Evolutionary conservation across 1,140 invertebrate genomes (phyloP).

Genomic region (Bombus impatiens): DNA sequence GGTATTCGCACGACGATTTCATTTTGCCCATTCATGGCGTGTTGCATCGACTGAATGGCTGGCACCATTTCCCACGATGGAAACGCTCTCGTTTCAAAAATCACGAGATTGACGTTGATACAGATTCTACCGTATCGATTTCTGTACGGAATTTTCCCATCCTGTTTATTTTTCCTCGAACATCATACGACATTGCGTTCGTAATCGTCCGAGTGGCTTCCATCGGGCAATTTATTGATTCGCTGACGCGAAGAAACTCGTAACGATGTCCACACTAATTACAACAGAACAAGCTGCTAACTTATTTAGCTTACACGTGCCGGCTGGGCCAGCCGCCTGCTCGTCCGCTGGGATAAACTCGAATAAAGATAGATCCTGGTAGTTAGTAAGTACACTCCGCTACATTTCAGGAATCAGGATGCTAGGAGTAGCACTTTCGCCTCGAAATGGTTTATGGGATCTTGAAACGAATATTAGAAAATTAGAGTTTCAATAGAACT

Average conservation of each 20-base stretch:
- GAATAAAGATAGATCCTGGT: slow-evolving; percentile 56
- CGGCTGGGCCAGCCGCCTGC: slow-evolving; percentile 15
- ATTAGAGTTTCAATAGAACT: neutral
- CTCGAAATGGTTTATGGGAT: neutral
- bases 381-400: slow-evolving; percentile 7
- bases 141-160: neutral
- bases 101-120: neutral
- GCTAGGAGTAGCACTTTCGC: neutral
- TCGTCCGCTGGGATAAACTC: slow-evolving; percentile 30
- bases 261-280: slow-evolving; percentile 57
- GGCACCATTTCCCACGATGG: neutral
- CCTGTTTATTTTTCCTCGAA: neutral
- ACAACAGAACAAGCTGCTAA: slow-evolving; percentile 53
- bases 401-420: neutral
- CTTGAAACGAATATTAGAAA: neutral
- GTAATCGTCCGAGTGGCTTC: slow-evolving; percentile 17
- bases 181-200: neutral
- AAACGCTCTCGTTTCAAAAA: neutral
- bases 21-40: neutral
- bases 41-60: neutral
- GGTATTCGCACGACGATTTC: slow-evolving; percentile 20
- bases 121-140: neutral
- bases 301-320: slow-evolving; percentile 61
- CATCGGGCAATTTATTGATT: slow-evolving; percentile 48
- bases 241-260: slow-evolving; percentile 44